Evolutionary conservation across 2,113 vertebrate genomes (phyloP), one percentile per base, ranked within the genome.

Genomic region (Xyrauchen texanus): DNA sequence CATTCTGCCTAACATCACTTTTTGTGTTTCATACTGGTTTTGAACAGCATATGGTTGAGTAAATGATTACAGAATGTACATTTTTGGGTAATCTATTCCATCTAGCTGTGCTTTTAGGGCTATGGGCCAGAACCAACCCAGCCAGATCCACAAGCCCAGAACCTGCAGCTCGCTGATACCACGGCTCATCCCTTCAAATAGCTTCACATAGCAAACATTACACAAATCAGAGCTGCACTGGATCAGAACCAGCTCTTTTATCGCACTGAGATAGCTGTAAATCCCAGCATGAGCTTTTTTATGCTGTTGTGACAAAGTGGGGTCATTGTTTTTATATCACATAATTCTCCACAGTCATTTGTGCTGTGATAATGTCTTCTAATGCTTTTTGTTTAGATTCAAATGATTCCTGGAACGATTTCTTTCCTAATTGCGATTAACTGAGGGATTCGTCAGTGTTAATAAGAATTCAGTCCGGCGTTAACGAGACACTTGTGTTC

Each of bases 111-210:
- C 55, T 15, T 62, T 74, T 45, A 72, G 63, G 78, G 74, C 78
- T 65, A 52, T 62, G 55, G 78, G 64, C 82, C 79, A 78, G 69
- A 78, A 68, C 78, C 76, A 70, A 72, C 66, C 71, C 71, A 68
- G 65, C 68, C 77, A 58, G 53, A 61, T 68, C 66, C 15, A 64
- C 71, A 80, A 75, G 65, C 21, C 66, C 64, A 57, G 34, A 69
- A 49, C 64, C 72, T 80, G 74, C 68, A 71, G 21, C n/a, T 5
- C 44, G 53, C 76, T 78, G 75, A 81, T 78, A 81, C 55, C 67
- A 47, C 71, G 52, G 63, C 68, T 77, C 68, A 73, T 64, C 78
- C 45, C 15, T 52, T 62, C 34, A 60, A 69, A 62, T 42, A 52
- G 55, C 58, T 73, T 11, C 64, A 78, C 68, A 84, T 44, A 21